Evolutionary conservation across 2,888 invertebrate genomes (phyloP), one percentile per base, ranked within the genome.

Genomic region (Diarsia brunnea): DNA sequence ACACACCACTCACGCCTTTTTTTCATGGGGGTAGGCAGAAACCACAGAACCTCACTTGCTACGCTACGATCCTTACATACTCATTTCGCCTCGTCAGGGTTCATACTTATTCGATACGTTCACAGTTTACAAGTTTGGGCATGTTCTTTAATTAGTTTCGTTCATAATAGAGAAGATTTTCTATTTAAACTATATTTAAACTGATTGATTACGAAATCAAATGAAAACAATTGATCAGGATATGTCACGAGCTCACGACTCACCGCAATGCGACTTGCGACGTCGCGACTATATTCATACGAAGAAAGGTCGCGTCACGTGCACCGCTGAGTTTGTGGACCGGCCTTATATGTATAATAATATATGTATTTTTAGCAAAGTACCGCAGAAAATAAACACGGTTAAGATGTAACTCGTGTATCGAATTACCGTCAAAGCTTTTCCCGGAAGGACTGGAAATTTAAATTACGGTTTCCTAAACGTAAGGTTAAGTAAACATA

Each of bases 381-480:
- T 38, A 16, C 49, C 4, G 8, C 51, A 73, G 53, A 45, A 55
- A 53, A 53, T 4, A 45, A 53, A 72, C 51, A n/a, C 12, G 27
- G 43, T 31, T 31, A 55, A 53, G 27, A 73, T 72, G 53, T 72
- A 45, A 51, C 75, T 51, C 27, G 31, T 73, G 24, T 74, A 74
- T 11, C n/a, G 47, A 55, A 55, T 51, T 79, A 51, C 27, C 7
- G 51, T 79, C 24, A 60, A 61, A 79, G 45, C 16, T 73, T 72
- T 74, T 53, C 16, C 16, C n/a, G 24, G 10, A 21, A 60, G n/a
- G 21, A 49, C 16, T 38, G 7, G 45, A 67, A 38, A 81, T 47
- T 24, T 21, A 43, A 61, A 55, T 63, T 43, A 21, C 24, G 53
- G 16, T 81, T 51, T 55, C 24, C n/a, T 49, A 43, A n/a, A 53